Evolutionary conservation across 2,888 invertebrate species (phyloP), one percentile per base, ranked within the genome.

Genomic region (Spodoptera littoralis): DNA sequence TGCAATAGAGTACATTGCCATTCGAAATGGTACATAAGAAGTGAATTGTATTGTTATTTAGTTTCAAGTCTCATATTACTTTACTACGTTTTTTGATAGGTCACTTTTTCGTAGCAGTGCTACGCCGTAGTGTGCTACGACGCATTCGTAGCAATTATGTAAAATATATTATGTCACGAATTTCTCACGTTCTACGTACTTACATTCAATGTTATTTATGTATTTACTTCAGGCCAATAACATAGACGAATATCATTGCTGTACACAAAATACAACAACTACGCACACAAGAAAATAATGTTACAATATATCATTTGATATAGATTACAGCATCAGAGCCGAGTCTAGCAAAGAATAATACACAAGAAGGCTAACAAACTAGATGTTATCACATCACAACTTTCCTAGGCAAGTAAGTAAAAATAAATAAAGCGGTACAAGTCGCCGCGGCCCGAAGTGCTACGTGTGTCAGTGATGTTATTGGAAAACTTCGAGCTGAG

Each of bases 401-500:
- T 61, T 70, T 73, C 11, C 46, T 64, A 52, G 65, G 48, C 43
- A 62, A 73, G 60, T 59, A 60, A 71, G 70, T 67, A 62, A 65
- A 69, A 70, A 64, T 67, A 70, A 54, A 70, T 64, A 66, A 70
- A 65, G 63, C 57, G 65, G 58, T 55, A 22, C 55, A 45, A 50
- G 12, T 45, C 63, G 71, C 70, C 63, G 71, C 70, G 79, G 72
- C 79, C 70, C 18, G 60, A 55, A 75, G 70, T 80, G 80, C 76
- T 60, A 66, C 60, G 63, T 55, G 73, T 60, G 68, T 76, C 60
- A 72, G 75, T 72, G 76, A 68, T 80, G 83, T 84, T 87, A 87
- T 87, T 86, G 85, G 83, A 85, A 87, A 87, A 87, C 81, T 87
- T 86, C 55, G 72, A 76, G 72, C 48, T 63, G 77, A 84, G 75